Percentiles rank a stretch among this genome's conserved stretches.
Evolutionary conservation across 2,888 invertebrate species (phyloP).

Genomic region (Philhelius pedissequus): DNA sequence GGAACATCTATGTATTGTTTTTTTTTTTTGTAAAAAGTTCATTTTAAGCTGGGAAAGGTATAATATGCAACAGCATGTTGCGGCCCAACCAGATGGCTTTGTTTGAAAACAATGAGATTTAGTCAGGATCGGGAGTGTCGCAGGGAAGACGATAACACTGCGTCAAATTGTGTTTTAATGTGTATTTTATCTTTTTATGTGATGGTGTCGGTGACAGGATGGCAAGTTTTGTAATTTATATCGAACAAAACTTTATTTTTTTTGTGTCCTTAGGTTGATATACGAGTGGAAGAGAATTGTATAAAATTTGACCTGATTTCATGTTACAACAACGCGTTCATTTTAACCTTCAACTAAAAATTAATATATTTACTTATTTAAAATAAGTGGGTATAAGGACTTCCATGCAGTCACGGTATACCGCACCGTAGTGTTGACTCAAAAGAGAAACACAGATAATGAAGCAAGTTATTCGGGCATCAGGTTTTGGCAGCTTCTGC

Average conservation of each 20-base stretch:
- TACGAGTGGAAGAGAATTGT: neutral
- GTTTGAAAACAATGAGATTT: slow-evolving; percentile 20
- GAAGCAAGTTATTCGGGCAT: too few relatives aligned
- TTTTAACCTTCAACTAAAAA: too few relatives aligned
- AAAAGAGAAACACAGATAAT: too few relatives aligned
- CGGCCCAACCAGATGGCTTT: slow-evolving; percentile 35
- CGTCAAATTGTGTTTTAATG: slow-evolving; percentile 58
- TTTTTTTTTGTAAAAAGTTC: slow-evolving; percentile 20
- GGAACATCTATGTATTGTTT: too few relatives aligned
- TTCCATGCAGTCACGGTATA: too few relatives aligned
- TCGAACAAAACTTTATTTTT: slow-evolving; percentile 41
- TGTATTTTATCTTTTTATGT: slow-evolving; percentile 17
- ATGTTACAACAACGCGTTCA: too few relatives aligned
- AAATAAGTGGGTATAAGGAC: too few relatives aligned
- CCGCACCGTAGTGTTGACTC: too few relatives aligned
- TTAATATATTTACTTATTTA: too few relatives aligned
- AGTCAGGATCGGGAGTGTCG: too few relatives aligned
- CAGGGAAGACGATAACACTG: slow-evolving; percentile 26
- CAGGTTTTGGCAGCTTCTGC: too few relatives aligned
- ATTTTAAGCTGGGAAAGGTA: slow-evolving; percentile 14
- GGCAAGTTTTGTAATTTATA: slow-evolving; percentile 62
- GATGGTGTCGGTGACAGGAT: slow-evolving; percentile 56
- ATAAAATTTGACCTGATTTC: too few relatives aligned
- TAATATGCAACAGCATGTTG: slow-evolving; percentile 40
- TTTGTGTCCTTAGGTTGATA: neutral